Conservation (phyloP, 1,140 invertebrate species). For the Lasaia peninsularis region DNA sequence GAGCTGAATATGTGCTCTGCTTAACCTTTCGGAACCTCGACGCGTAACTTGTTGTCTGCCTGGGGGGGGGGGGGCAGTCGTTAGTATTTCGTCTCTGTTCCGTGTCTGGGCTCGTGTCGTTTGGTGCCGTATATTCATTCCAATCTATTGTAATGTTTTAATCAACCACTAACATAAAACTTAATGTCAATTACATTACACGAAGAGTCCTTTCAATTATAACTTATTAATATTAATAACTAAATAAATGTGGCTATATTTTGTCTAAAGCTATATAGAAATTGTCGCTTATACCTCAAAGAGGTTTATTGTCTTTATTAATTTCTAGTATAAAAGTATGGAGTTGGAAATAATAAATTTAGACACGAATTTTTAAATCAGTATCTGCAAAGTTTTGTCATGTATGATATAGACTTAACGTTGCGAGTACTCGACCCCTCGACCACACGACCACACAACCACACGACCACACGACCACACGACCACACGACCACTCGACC, state of each 20-base stretch:
- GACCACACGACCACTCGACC: too few species aligned
- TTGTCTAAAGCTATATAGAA: conserved; percentile 2
- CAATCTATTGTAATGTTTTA: conserved; percentile 13
- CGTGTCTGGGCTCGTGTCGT: too few species aligned
- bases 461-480: too few species aligned
- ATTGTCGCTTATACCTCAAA: neutral
- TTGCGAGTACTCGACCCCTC: too few species aligned
- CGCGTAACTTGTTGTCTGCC: too few species aligned
- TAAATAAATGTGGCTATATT: conserved; percentile 5
- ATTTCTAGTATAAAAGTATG: neutral
- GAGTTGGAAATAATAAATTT: neutral
- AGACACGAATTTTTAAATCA: neutral
- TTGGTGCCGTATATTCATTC: conserved; percentile 26
- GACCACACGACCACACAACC: too few species aligned
- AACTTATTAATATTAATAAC: conserved; percentile 8
- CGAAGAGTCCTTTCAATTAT: conserved; percentile 3
- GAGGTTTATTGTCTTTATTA: neutral
- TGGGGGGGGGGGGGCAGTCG: too few species aligned
- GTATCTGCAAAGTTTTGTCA: too few species aligned
- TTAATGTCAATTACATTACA: conserved; percentile 7
- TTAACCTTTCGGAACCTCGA: too few species aligned
- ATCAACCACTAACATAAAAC: neutral
- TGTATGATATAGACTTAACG: too few species aligned
- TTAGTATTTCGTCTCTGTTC: too few species aligned
- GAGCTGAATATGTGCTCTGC: too few species aligned